Conservation (phyloP, 2,113 vertebrate species). For the Dipodomys spectabilis region DNA sequence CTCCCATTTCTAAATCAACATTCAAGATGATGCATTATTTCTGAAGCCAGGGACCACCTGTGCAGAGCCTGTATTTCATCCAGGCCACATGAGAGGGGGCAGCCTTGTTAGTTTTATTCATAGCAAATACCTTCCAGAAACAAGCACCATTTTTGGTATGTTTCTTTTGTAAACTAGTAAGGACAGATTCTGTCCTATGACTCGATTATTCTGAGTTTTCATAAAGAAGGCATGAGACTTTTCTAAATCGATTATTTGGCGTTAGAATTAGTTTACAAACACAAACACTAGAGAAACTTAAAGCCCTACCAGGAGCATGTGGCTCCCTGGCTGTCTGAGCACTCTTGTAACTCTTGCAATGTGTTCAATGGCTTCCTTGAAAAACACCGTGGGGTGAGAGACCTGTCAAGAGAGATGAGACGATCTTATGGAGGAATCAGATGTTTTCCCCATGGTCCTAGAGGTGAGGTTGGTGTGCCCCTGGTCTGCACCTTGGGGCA, state of each 20-base stretch:
- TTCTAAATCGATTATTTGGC: neutral
- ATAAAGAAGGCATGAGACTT: neutral
- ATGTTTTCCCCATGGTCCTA: too few species aligned
- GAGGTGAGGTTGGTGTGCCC: too few species aligned
- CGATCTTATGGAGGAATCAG: neutral
- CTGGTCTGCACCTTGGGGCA: too few species aligned
- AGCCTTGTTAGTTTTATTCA: neutral
- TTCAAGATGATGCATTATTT: neutral
- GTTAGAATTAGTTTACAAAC: neutral
- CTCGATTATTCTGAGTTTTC: neutral
- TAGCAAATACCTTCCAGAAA: neutral
- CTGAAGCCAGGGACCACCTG: neutral
- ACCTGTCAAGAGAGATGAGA: slow-evolving; percentile 56
- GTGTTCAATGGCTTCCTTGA: slow-evolving; percentile 85
- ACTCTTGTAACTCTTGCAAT: slow-evolving; percentile 80
- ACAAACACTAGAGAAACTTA: neutral
- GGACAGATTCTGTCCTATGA: neutral
- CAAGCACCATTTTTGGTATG: neutral
- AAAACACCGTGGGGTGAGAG: slow-evolving; percentile 80
- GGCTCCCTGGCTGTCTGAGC: slow-evolving; percentile 81
- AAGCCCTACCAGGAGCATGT: slow-evolving; percentile 83
- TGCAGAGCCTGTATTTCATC: too few species aligned
- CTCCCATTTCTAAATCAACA: neutral
- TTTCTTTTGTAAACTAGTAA: neutral
- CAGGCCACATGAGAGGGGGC: neutral